Evolutionary conservation across 2,888 invertebrate species (phyloP), one percentile per base, ranked within the genome.

Genomic region (Linyphia triangularis): DNA sequence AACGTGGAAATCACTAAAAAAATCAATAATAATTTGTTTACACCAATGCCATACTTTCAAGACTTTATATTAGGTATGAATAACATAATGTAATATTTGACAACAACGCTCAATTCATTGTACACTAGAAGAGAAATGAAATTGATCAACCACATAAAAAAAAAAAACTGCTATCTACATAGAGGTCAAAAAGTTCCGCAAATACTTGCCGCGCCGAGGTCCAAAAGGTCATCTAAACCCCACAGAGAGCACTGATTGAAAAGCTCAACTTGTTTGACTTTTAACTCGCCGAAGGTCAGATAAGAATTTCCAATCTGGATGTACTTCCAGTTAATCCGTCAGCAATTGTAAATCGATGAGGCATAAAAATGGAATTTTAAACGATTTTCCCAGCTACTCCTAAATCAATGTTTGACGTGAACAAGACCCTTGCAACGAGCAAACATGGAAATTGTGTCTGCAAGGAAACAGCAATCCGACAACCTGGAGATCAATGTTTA

Each of bases 171-270:
- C n/a, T n/a, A n/a, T n/a, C n/a, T n/a, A 51, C n/a, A 51, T 51
- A 59, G 13, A 67, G 79, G 79, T 79, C 67, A 67, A 67, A 65
- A 30, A 19, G 51, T 43, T 51, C 22, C 13, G 51, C 79, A 79
- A 67, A 79, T 67, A 79, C 16, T 51, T 40, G 16, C 19, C 40
- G 16, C 26, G 61, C 33, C 22, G 22, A 19, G 67, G 6, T 79
- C 79, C 13, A 51, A 51, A 51, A 79, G 79, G 79, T 67, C 79
- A 67, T 19, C n/a, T 43, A 65, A 51, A 26, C 79, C 79, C 67
- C 73, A n/a, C 37, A 10, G 37, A 16, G 79, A 67, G 13, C 30
- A 24, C 43, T 79, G 67, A 79, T 79, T 79, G 67, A 79, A 79
- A 79, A 79, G 22, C 51, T 79, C 65, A 30, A 28, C 51, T 6